Conservation (phyloP, 2,113 vertebrate genomes). For the Astur gentilis region DNA sequence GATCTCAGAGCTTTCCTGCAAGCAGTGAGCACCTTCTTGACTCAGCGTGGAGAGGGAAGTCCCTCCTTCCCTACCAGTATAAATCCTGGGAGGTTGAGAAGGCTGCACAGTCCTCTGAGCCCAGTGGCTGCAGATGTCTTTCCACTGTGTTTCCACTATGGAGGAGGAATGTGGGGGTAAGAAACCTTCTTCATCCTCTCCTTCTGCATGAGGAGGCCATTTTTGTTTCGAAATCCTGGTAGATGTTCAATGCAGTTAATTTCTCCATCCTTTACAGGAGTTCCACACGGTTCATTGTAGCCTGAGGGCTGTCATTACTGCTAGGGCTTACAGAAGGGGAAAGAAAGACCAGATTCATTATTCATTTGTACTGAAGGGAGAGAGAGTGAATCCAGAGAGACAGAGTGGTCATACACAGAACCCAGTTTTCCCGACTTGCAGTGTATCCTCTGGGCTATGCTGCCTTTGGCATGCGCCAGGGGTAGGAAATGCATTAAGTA, state of each 20-base stretch:
- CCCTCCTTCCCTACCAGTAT: background rate
- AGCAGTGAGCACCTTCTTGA: background rate
- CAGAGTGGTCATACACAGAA: slow-evolving; percentile 17
- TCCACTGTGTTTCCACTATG: background rate
- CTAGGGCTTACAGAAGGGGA: slow-evolving; percentile 46
- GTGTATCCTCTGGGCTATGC: background rate
- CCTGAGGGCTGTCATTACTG: slow-evolving; percentile 60
- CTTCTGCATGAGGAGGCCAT: background rate
- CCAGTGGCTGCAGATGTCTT: background rate
- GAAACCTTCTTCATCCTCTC: background rate
- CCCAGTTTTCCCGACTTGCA: background rate
- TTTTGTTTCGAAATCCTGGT: slow-evolving; percentile 50
- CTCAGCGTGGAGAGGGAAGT: background rate
- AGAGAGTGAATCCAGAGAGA: slow-evolving; percentile 34
- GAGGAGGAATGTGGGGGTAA: background rate
- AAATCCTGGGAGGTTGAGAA: background rate
- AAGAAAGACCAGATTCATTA: slow-evolving; percentile 56
- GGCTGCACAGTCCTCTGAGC: background rate
- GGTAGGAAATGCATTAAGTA: slow-evolving; percentile 54
- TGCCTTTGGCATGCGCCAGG: background rate
- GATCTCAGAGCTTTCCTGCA: background rate
- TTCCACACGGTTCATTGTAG: background rate
- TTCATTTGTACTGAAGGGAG: slow-evolving; percentile 53
- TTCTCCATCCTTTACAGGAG: slow-evolving; percentile 32
- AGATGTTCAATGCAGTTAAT: slow-evolving; percentile 13